These are phyloP conservation scores for Decapterus maruadsi DNA, from an alignment of 2,797 vertebrate genomes.

Conservation along the genomic window DNA sequence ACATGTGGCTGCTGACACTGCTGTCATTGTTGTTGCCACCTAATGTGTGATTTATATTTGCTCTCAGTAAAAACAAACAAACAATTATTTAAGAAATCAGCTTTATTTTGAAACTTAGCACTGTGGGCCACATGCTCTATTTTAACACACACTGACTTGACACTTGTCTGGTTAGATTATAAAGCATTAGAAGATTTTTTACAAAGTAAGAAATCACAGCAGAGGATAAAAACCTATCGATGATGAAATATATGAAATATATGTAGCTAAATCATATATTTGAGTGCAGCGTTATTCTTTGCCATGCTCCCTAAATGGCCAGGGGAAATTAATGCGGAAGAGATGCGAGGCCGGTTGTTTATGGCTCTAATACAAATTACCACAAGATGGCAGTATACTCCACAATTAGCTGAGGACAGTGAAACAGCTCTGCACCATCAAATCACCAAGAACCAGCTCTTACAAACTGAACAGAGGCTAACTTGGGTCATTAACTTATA, in stretches of 20 bases:
- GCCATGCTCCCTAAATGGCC: no score
- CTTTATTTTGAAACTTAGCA: background rate
- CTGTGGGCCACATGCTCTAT: background rate
- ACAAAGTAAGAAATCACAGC: background rate
- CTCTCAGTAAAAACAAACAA: background rate
- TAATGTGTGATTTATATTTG: background rate
- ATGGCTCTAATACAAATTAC: background rate
- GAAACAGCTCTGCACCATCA: background rate
- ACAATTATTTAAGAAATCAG: background rate
- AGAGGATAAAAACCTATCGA: background rate
- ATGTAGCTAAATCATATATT: background rate
- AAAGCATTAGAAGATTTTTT: background rate
- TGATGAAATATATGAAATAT: background rate
- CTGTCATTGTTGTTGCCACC: background rate
- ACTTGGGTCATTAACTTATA: background rate
- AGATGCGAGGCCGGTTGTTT: background rate
- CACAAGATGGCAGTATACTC: conserved; percentile 65
- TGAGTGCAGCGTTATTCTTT: background rate
- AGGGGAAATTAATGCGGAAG: background rate
- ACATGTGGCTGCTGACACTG: background rate
- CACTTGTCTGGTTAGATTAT: background rate
- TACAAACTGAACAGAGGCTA: background rate
- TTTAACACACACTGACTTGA: background rate
- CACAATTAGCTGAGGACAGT: background rate
- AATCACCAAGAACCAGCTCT: background rate